Evolutionary conservation across 2,888 invertebrate genomes (phyloP), one percentile per base, ranked within the genome.

Genomic region (Spodoptera exigua): DNA sequence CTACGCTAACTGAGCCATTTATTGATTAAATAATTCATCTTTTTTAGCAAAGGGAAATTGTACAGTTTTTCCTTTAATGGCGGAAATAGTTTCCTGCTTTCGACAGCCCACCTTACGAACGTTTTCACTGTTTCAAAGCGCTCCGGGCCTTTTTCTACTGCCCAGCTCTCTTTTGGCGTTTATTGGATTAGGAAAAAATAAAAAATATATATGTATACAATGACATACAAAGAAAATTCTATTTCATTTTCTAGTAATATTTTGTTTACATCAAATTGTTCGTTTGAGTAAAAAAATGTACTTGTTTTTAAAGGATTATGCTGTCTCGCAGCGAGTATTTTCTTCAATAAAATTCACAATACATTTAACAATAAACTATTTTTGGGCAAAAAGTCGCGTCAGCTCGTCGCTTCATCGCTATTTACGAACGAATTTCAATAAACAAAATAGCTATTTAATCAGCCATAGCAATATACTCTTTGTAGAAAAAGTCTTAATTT

Each of bases 101-200:
- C 39, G 66, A 71, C 72, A 65, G 49, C 54, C 58, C 43, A 66
- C 46, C 43, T 54, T 44, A 21, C 51, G 10, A 43, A 40, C 53
- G 43, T 54, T 72, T 56, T 35, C 43, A 54, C 66, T 46, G 36
- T 53, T 52, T 66, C 68, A 59, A 72, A 72, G 54, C 41, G 21
- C 14, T 11, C 43, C 13, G n/a, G 18, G 49, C 41, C 53, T 59
- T 71, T 68, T 59, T 34, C 27, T 40, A 47, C 10, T 36, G 27
- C 13, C 41, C 12, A 49, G 41, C 47, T 58, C 54, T 51, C 49
- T 16, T 49, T 49, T 39, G 16, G 18, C 27, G 32, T 71, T 67
- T 71, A 58, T 71, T 53, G 45, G 35, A 49, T 65, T 44, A 61
- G 14, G 14, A 32, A 57, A 36, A 56, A 14, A n/a, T n/a, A n/a